These are phyloP conservation scores for Cottus gobio DNA, from an alignment of 2,113 vertebrate genomes.

Conservation along the genomic window DNA sequence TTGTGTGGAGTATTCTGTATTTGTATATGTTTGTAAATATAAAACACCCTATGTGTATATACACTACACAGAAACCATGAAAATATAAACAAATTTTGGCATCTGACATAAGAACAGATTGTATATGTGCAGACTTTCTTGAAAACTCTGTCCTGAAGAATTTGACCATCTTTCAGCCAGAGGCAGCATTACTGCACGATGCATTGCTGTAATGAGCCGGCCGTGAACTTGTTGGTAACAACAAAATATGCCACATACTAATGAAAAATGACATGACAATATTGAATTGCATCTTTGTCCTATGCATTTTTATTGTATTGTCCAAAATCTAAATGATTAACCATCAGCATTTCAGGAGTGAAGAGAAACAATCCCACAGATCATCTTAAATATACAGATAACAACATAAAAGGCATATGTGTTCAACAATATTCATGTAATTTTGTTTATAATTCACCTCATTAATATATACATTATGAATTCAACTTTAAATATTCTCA, in stretches of 20 bases:
- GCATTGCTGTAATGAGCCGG: neutral
- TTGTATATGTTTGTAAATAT: conserved; percentile 16
- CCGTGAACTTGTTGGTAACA: conserved; percentile 10
- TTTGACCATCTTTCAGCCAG: conserved; percentile 15
- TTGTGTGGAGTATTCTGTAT: neutral
- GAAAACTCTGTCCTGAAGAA: neutral
- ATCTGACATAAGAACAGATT: neutral
- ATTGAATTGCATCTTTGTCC: neutral
- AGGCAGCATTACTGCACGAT: neutral
- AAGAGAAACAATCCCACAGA: neutral
- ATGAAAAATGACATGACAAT: neutral
- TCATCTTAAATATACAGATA: neutral
- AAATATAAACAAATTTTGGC: neutral
- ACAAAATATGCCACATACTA: neutral
- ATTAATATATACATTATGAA: neutral
- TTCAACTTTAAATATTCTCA: neutral
- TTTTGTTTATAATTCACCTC: too few relatives aligned
- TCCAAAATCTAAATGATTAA: neutral
- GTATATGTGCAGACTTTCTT: neutral
- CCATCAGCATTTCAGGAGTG: neutral
- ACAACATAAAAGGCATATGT: neutral
- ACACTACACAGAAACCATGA: neutral
- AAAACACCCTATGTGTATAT: neutral
- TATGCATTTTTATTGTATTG: neutral
- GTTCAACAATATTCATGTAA: neutral